phyloP scores from a whole-genome alignment of 2,888 invertebrate genomes.

The Trissolcus japonicus region DNA sequence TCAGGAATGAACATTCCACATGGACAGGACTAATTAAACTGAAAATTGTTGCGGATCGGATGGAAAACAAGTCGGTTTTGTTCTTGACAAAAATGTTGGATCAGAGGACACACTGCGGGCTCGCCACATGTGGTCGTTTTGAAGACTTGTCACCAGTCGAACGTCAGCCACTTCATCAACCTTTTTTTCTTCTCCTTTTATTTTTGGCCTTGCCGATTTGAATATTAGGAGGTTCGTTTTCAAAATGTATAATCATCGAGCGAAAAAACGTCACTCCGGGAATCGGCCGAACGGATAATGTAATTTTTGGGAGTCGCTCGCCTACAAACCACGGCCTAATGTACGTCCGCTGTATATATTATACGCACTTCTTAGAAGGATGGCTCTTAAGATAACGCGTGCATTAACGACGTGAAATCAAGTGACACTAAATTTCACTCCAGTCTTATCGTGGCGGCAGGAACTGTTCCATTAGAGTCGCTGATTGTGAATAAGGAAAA shows the following conservation, averaged over 20 bases:
- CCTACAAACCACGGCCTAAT: conserved; percentile 20
- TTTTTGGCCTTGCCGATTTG: conserved; percentile 38
- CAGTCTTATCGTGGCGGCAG: conserved; percentile 32
- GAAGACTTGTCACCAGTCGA: conserved; percentile 50
- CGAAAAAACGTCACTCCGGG: not conserved
- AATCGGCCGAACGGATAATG: conserved; percentile 12
- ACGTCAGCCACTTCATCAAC: conserved; percentile 52
- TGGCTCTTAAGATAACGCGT: conserved; percentile 44
- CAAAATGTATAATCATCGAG: conserved; percentile 33
- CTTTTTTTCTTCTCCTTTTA: conserved; percentile 20
- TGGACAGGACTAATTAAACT: too few relatives aligned
- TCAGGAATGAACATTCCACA: too few relatives aligned
- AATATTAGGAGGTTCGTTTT: conserved; percentile 44
- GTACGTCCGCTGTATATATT: conserved; percentile 35
- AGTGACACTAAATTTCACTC: conserved; percentile 46
- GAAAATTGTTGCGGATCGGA: not conserved
- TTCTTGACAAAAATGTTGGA: conserved; percentile 29
- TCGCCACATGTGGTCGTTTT: conserved; percentile 52
- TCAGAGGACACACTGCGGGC: conserved; percentile 15
- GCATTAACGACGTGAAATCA: conserved; percentile 46
- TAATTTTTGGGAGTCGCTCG: conserved; percentile 21
- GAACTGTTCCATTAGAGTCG: conserved; percentile 37
- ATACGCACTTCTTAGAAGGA: conserved; percentile 44
- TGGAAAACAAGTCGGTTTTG: too few relatives aligned
- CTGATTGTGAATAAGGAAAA: conserved; percentile 42